Base-by-base conservation (phyloP, 2,113 vertebrate species). In the Chaetorhynchus papuensis region DNA sequence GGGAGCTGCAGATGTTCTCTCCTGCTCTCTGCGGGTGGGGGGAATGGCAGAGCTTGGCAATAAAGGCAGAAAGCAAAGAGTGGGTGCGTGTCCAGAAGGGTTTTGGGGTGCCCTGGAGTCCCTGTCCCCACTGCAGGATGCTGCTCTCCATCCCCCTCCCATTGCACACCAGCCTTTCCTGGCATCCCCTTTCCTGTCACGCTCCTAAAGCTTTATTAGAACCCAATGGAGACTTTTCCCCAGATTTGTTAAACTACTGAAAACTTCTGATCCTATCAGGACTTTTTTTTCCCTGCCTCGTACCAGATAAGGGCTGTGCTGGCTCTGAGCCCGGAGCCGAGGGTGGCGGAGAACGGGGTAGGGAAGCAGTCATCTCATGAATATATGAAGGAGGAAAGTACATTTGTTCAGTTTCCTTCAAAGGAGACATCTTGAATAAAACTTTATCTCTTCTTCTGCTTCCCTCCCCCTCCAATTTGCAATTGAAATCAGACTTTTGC, bases 331-430 rank as follows among this genome's bases (percentile, higher is more conserved):
- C 96, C 31, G 3, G 90, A 94, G 70, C 80, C 39, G 93, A 92
- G 88, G 68, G 85, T 87, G 61, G 95, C 15, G 45, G 80, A 70
- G 88, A 92, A 87, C 15, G 1, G 80, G 78, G 64, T 91, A 80
- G 78, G 69, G 87, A 87, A 76, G 83, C 54, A 44, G 89, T 92
- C 76, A 79, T 92, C 91, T 97, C 94, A 74, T 91, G 78, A 95
- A 90, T 95, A 95, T 81, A 57, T 78, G 57, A 87, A 91, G 94
- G 94, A 95, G 77, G 74, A 96, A 97, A 89, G 83, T 92, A 83
- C 92, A 97, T 94, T 95, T 96, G 86, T 95, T 96, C 86, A 37
- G 53, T 74, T 93, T 92, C 91, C 63, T 95, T 79, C 83, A 83
- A 93, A 96, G 83, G 41, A 92, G 80, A 86, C 60, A 54, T 94